A percentile compares a stretch with the other conserved stretches of the same genome.
Evolutionary conservation across 2,113 vertebrate genomes (phyloP).

Genomic region (Halichoerus grypus): DNA sequence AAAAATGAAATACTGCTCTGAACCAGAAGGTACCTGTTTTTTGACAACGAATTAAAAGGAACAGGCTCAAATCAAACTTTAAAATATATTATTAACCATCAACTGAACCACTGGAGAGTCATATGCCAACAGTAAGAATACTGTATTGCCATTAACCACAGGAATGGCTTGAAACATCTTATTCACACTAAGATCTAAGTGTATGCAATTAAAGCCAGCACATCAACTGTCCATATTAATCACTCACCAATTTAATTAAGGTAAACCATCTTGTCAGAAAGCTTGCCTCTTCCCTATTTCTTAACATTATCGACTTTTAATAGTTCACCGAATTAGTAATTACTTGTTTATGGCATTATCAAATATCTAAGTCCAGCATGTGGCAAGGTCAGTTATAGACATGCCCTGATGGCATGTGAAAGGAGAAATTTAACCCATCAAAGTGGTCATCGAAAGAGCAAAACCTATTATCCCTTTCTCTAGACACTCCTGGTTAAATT

Average conservation of each 20-base stretch:
- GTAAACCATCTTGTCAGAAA: slow-evolving; percentile 87
- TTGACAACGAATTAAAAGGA: slow-evolving; percentile 78
- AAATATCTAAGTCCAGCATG: slow-evolving; percentile 59
- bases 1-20: slow-evolving; percentile 52
- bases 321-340: slow-evolving; percentile 82
- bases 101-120: slow-evolving; percentile 82
- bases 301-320: slow-evolving; percentile 84
- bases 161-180: slow-evolving; percentile 80
- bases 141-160: slow-evolving; percentile 83
- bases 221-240: slow-evolving; percentile 87
- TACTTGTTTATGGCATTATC: slow-evolving; percentile 79
- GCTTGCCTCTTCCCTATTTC: slow-evolving; percentile 81
- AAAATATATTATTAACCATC: slow-evolving; percentile 85
- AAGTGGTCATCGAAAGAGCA: background rate
- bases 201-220: slow-evolving; percentile 84
- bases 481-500: slow-evolving; percentile 31
- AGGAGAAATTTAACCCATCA: slow-evolving; percentile 35
- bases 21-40: slow-evolving; percentile 70
- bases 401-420: slow-evolving; percentile 34
- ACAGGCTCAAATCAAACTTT: slow-evolving; percentile 83
- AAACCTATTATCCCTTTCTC: slow-evolving; percentile 61
- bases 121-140: slow-evolving; percentile 82
- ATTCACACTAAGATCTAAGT: slow-evolving; percentile 85
- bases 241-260: slow-evolving; percentile 88
- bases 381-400: slow-evolving; percentile 64